These are phyloP conservation scores for Torymus tubicola DNA, from an alignment of 2,888 invertebrate species.

Conservation along the genomic window DNA sequence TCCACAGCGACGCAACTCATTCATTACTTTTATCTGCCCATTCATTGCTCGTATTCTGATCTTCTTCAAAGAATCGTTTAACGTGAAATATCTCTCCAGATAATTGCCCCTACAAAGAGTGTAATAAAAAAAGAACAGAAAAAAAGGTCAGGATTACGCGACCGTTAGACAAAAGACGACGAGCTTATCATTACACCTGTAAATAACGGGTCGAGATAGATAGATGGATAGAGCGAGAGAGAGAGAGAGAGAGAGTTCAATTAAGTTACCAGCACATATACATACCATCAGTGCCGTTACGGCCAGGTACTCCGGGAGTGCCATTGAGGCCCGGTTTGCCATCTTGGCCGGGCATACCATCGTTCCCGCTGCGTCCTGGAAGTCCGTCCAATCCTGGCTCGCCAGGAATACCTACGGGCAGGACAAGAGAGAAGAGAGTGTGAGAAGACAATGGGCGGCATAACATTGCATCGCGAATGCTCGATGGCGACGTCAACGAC, in stretches of 20 bases:
- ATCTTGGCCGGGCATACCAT: constrained; percentile 84
- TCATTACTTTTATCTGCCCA: no score
- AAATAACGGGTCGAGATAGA: constrained; percentile 4
- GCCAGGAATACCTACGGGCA: constrained; percentile 82
- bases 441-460: constrained; percentile 31
- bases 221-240: constrained; percentile 4
- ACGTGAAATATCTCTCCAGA: no score
- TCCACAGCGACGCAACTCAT: no score
- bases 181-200: background rate
- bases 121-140: no score
- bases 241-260: constrained; percentile 34
- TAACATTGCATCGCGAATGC: constrained; percentile 11
- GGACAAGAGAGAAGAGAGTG: no score
- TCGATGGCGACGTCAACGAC: no score
- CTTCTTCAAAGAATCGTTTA: no score
- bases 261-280: constrained; percentile 30
- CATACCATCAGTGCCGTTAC: constrained; percentile 84
- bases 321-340: constrained; percentile 87
- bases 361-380: constrained; percentile 90
- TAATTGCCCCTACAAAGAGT: no score
- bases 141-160: constrained; percentile 1
- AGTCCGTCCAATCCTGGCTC: constrained; percentile 93
- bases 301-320: constrained; percentile 82
- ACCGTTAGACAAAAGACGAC: background rate
- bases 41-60: no score